Base-by-base conservation (phyloP, 2,888 invertebrate genomes). In the Branchipolynoe longqiensis region DNA sequence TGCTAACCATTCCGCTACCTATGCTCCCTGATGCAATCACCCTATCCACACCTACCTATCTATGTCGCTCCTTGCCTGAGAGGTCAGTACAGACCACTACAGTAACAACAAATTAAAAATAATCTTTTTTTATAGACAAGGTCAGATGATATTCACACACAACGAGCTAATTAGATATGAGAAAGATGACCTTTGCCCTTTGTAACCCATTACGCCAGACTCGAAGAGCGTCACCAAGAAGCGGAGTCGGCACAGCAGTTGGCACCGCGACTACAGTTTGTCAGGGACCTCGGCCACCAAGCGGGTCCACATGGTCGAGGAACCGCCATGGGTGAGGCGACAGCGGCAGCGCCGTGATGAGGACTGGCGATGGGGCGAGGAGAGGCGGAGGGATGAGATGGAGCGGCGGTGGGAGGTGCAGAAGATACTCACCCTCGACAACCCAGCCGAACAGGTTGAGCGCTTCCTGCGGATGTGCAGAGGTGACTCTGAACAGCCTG, bases 381-480 rank as follows among this genome's bases (percentile, higher is more conserved):
- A 84, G 33, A 12, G 48, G 54, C 62, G 73, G 33, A 25, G 69
- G n/a, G 33, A 40, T n/a, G 83, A 59, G 62, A 38, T 31, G 40
- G 59, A 84, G 22, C 8, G 36, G 73, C 69, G 73, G 18, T 40
- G 40, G 31, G 82, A 83, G 38, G 41, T 73, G 38, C 64, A 28
- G 54, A 81, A 31, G 59, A 91, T 92, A 12, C 84, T 91, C 33
- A 89, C 90, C 0, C 48, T 92, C 31, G 89, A 90, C 73, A 90
- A 91, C 86, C 90, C 90, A 1, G 85, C 89, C 38, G 91, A 91
- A 59, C 91, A 91, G 83, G 88, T 90, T 18, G 82, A 89, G n/a
- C 86, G 90, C 56, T 90, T 92, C 82, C 83, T 91, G 33, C 84
- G 62, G 12, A 28, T 84, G 1, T 48, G 59, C 28, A 25, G 31